Percentiles rank a stretch among this genome's conserved stretches.
Evolutionary conservation across 2,888 invertebrate species (phyloP).

Genomic region (Troides oblongomaculatus): DNA sequence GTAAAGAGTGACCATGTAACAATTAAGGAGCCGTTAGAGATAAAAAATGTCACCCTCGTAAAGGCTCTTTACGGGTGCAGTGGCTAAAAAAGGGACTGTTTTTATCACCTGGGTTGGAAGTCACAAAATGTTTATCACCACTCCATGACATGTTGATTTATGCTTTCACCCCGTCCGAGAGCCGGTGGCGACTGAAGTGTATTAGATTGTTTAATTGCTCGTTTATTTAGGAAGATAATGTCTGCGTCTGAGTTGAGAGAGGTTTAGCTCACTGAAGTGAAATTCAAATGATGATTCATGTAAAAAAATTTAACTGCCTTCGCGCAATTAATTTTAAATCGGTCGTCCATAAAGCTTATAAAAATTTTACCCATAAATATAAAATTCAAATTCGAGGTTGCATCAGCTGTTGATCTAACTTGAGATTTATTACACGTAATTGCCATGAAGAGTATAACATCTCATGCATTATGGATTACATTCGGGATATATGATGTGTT

Average conservation of each 20-base stretch:
- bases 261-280: conserved; percentile 63
- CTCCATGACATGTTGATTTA: conserved; percentile 77
- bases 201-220: conserved; percentile 79
- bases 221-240: conserved; percentile 75
- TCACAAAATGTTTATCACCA: conserved; percentile 79
- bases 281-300: conserved; percentile 46
- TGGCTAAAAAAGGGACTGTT: conserved; percentile 69
- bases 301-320: conserved; percentile 43
- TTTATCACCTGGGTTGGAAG: conserved; percentile 78
- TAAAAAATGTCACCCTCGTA: conserved; percentile 78
- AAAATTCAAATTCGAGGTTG: conserved; percentile 29
- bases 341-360: conserved; percentile 28
- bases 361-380: conserved; percentile 26
- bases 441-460: conserved; percentile 63
- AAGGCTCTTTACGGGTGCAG: conserved; percentile 57
- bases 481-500: conserved; percentile 64
- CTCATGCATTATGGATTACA: conserved; percentile 76
- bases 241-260: conserved; percentile 51
- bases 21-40: conserved; percentile 72
- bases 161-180: conserved; percentile 68
- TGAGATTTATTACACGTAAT: conserved; percentile 77
- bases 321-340: conserved; percentile 29
- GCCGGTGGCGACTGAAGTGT: conserved; percentile 61
- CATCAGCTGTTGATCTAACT: conserved; percentile 68
- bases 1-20: conserved; percentile 70